Evolutionary conservation across 1,140 invertebrate genomes (phyloP).

Genomic region (Drosophila bifasciata): DNA sequence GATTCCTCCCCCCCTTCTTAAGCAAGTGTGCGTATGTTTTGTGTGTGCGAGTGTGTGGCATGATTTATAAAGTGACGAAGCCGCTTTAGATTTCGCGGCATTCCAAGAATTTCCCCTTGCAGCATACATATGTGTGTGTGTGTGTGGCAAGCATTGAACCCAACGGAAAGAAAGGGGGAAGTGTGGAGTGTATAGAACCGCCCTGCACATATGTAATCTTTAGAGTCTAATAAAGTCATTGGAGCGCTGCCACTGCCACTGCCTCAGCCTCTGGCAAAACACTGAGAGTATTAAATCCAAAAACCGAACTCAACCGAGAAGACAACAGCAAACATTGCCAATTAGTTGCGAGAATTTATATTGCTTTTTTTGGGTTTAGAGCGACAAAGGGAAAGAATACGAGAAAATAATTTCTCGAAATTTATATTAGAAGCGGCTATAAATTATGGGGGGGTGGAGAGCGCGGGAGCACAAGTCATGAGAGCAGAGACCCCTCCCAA

Average conservation of each 20-base stretch:
- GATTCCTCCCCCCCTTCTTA: conserved; percentile 9
- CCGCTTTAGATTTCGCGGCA: conserved; percentile 61
- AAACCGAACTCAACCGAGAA: conserved; percentile 13
- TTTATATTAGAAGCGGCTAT: conserved; percentile 75
- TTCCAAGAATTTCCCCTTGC: conserved; percentile 62
- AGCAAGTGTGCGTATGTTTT: not conserved
- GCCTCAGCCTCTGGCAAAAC: conserved; percentile 14
- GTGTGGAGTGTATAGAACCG: not conserved
- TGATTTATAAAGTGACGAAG: conserved; percentile 77
- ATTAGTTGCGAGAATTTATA: conserved; percentile 79
- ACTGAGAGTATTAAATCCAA: conserved; percentile 12
- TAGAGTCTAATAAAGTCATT: conserved; percentile 71
- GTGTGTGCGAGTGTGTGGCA: conserved; percentile 20
- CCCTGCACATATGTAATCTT: conserved; percentile 35
- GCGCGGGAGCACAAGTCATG: conserved; percentile 10
- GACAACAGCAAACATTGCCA: conserved; percentile 56
- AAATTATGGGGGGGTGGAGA: conserved; percentile 72
- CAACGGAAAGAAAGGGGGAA: not conserved
- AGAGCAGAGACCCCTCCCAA: conserved; percentile 16
- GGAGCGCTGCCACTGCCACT: conserved; percentile 25
- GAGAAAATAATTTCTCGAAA: conserved; percentile 68
- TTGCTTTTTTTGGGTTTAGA: conserved; percentile 60
- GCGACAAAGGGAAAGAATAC: conserved; percentile 18
- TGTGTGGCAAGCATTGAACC: conserved; percentile 41
- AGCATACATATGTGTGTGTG: too few relatives aligned